Conservation (phyloP, 1,140 invertebrate species). For the Campoletis sonorensis region DNA sequence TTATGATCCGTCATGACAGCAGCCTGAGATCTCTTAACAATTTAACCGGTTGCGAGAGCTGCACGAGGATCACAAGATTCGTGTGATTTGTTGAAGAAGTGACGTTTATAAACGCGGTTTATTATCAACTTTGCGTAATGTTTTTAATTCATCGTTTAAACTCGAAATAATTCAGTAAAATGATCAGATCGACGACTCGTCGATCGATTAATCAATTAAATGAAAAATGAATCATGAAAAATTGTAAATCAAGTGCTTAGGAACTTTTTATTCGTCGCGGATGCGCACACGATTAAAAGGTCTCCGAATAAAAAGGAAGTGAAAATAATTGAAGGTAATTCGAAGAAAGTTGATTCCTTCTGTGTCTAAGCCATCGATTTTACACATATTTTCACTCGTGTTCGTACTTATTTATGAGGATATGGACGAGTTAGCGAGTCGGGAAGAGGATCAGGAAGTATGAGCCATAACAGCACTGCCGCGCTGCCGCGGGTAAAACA, state of each 20-base stretch:
- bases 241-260: not conserved
- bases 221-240: too few species aligned
- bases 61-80: not conserved
- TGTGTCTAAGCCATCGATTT: not conserved
- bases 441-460: conserved; percentile 7
- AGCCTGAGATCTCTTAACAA: conserved; percentile 32
- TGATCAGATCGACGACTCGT: too few species aligned
- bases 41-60: conserved; percentile 39
- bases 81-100: too few species aligned
- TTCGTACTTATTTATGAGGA: not conserved
- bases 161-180: too few species aligned
- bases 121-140: too few species aligned
- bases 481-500: conserved; percentile 64
- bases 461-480: not conserved
- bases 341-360: not conserved
- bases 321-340: too few species aligned
- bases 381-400: not conserved
- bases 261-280: not conserved
- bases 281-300: not conserved
- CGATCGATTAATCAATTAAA: not conserved
- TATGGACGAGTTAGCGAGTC: not conserved
- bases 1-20: conserved; percentile 22
- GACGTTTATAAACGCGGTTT: too few species aligned
- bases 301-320: not conserved
- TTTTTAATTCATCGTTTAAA: too few species aligned